These are phyloP conservation scores for Pelodytes ibericus DNA, from an alignment of 2,797 vertebrate genomes.

Conservation along the genomic window DNA sequence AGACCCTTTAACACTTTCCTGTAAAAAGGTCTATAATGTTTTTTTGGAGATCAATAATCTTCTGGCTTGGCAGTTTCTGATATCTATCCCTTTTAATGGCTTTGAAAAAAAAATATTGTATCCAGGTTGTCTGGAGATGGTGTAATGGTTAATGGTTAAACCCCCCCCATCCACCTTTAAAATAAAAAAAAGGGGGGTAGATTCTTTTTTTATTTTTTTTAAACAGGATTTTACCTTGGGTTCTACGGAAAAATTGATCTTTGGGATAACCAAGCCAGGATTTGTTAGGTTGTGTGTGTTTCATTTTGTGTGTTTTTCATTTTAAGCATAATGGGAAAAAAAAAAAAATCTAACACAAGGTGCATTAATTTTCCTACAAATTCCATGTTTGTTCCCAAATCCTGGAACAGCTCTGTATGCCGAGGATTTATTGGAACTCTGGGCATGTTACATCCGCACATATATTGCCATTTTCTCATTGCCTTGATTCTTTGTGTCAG, in stretches of 20 bases:
- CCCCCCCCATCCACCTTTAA: no score
- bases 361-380: conserved; percentile 44
- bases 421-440: background rate
- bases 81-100: no score
- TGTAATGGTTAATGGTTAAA: background rate
- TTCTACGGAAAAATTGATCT: background rate
- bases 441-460: conserved; percentile 82
- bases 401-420: conserved; percentile 14
- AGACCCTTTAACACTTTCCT: no score
- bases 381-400: conserved; percentile 23
- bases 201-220: background rate
- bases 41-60: background rate
- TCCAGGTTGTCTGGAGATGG: background rate
- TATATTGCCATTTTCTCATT: conserved; percentile 99
- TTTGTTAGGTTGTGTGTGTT: conserved; percentile 12
- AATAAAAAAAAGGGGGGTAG: no score
- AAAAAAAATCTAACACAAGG: conserved; percentile 22
- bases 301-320: background rate
- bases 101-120: no score
- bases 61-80: no score
- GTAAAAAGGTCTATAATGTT: no score
- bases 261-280: conserved; percentile 43
- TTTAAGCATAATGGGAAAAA: background rate
- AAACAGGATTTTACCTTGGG: background rate
- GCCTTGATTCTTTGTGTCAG: conserved; percentile 96